Percentiles rank a stretch among this genome's conserved stretches.
Evolutionary conservation across 2,113 vertebrate species (phyloP).

Genomic region (Condylura cristata): DNA sequence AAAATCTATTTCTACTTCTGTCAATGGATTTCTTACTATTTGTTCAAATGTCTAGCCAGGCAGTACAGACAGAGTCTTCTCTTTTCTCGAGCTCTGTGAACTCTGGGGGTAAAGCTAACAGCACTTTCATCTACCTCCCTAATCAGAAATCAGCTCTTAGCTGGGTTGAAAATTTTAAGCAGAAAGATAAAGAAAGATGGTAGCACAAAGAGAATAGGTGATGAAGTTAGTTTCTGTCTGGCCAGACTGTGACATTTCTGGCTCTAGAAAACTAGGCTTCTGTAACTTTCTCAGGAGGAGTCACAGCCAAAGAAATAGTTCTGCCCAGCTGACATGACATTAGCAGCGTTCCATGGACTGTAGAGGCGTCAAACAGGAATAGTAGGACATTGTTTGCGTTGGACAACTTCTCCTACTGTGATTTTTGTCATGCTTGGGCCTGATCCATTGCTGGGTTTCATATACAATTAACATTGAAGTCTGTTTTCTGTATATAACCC

Average conservation of each 20-base stretch:
- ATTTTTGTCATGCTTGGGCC: conserved; percentile 11
- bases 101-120: not conserved
- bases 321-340: not conserved
- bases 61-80: not conserved
- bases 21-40: conserved; percentile 32
- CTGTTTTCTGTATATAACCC: not conserved
- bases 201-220: not conserved
- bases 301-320: not conserved
- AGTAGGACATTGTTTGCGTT: not conserved
- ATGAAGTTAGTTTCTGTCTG: not conserved
- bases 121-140: not conserved
- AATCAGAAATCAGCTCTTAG: not conserved
- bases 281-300: not conserved
- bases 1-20: not conserved
- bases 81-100: not conserved
- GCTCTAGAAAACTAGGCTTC: not conserved
- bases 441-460: conserved; percentile 22
- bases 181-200: not conserved
- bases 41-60: not conserved
- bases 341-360: not conserved
- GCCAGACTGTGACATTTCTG: not conserved
- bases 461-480: conserved; percentile 12
- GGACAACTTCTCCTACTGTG: not conserved
- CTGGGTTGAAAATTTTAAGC: not conserved
- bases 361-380: not conserved